Conservation (phyloP, 2,113 vertebrate genomes). For the Anthoscopus minutus region DNA sequence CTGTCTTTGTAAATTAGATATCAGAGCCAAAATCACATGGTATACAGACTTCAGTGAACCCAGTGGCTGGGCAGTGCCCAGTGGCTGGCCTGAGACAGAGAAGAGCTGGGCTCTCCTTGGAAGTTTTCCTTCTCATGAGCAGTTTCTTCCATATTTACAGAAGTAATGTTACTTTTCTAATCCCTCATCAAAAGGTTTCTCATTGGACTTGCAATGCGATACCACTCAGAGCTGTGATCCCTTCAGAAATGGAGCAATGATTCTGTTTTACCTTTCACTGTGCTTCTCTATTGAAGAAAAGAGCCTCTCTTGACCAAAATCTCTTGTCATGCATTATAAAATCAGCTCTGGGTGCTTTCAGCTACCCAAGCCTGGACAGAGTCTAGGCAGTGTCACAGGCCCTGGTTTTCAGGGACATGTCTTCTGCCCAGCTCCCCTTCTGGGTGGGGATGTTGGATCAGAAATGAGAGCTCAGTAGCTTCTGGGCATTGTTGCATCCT, state of each 20-base stretch:
- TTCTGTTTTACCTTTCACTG: neutral
- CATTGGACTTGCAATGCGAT: neutral
- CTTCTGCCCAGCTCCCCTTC: neutral
- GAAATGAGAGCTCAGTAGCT: conserved; percentile 9
- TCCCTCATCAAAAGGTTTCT: neutral
- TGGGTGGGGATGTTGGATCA: neutral
- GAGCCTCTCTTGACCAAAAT: neutral
- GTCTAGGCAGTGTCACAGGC: neutral
- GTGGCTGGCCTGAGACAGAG: no score
- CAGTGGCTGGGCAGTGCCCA: accelerated
- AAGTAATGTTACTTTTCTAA: neutral
- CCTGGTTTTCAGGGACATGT: neutral
- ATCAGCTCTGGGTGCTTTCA: neutral
- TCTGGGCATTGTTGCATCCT: neutral
- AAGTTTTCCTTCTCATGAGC: neutral
- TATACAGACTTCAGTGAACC: accelerated
- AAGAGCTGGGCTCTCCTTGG: neutral
- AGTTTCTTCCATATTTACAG: neutral
- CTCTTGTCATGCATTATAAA: neutral
- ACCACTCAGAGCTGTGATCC: neutral
- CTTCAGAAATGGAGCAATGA: neutral
- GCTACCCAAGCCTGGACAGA: neutral
- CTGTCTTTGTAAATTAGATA: neutral
- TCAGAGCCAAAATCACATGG: neutral
- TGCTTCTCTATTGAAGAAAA: neutral